phyloP scores from a whole-genome alignment of 2,113 vertebrate genomes.

The Catharus fuscescens region DNA sequence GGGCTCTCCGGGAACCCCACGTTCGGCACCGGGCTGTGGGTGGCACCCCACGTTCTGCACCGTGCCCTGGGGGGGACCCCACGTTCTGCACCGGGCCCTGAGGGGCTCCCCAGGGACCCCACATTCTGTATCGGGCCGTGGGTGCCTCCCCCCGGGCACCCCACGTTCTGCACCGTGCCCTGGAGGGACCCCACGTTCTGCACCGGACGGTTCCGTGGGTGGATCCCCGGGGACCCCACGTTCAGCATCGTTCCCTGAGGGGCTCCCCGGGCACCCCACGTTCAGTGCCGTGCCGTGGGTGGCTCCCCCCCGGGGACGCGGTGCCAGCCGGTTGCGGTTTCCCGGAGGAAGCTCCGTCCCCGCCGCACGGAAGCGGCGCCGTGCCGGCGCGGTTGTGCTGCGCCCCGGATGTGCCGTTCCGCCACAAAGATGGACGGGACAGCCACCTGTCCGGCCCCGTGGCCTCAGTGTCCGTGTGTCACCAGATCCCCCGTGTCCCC shows the following conservation, averaged over 20 bases:
- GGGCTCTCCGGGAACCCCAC: neutral
- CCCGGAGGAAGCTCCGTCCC: neutral
- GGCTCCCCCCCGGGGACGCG: neutral
- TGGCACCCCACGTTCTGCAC: neutral
- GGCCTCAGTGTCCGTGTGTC: neutral
- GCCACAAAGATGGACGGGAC: fast-evolving
- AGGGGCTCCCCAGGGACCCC: too few relatives aligned
- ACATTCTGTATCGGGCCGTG: too few relatives aligned
- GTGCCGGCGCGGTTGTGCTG: neutral
- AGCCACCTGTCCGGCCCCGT: neutral
- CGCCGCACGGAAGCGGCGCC: neutral
- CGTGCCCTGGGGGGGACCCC: neutral
- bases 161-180: too few relatives aligned
- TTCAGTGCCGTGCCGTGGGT: neutral
- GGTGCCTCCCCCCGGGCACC: neutral
- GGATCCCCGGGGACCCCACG: neutral
- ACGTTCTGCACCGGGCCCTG: too few relatives aligned
- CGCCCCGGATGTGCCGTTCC: neutral
- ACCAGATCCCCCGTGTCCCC: neutral
- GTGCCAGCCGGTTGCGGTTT: neutral
- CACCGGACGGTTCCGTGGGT: neutral
- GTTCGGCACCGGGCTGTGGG: neutral
- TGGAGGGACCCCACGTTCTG: too few relatives aligned
- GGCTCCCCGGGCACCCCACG: too few relatives aligned
- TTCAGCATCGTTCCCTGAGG: fast-evolving